phyloP scores from a whole-genome alignment of 2,113 vertebrate genomes.

The Gobiocypris rarus region DNA sequence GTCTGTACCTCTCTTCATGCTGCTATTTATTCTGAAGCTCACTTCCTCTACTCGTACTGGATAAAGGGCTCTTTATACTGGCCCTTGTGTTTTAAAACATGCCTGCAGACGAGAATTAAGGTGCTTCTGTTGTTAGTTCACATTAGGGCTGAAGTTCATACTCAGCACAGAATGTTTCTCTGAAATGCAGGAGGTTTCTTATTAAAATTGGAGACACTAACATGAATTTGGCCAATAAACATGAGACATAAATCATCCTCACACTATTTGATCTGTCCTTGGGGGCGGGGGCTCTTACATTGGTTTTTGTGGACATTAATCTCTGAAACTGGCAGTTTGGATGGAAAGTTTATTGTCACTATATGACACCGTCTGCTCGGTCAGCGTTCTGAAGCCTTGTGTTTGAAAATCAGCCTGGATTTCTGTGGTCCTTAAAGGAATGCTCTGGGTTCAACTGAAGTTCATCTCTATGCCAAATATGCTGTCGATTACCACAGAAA shows the following conservation, averaged over 20 bases:
- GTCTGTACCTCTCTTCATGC: slow-evolving; percentile 53
- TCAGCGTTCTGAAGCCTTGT: background rate
- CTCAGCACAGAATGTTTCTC: slow-evolving; percentile 3
- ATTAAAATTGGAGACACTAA: background rate
- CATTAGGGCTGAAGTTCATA: background rate
- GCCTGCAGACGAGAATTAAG: slow-evolving; percentile 6
- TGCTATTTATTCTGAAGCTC: slow-evolving; percentile 60
- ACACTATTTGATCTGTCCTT: background rate
- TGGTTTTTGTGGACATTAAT: slow-evolving; percentile 21
- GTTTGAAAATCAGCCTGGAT: background rate
- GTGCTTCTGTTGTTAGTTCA: background rate
- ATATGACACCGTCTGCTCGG: background rate
- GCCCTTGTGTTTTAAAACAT: background rate
- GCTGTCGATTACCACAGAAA: background rate
- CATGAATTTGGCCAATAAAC: background rate
- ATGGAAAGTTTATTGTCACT: slow-evolving; percentile 11
- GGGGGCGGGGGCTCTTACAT: background rate
- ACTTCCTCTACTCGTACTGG: slow-evolving; percentile 52
- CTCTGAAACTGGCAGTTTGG: background rate
- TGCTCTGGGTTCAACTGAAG: background rate
- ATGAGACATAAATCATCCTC: slow-evolving; percentile 1
- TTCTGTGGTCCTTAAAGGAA: background rate
- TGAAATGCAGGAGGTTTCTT: background rate
- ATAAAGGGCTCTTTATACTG: slow-evolving; percentile 65
- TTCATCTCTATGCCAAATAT: background rate